Evolutionary conservation across 2,888 invertebrate species (phyloP), one percentile per base, ranked within the genome.

Genomic region (Aphidoletes aphidimyza): DNA sequence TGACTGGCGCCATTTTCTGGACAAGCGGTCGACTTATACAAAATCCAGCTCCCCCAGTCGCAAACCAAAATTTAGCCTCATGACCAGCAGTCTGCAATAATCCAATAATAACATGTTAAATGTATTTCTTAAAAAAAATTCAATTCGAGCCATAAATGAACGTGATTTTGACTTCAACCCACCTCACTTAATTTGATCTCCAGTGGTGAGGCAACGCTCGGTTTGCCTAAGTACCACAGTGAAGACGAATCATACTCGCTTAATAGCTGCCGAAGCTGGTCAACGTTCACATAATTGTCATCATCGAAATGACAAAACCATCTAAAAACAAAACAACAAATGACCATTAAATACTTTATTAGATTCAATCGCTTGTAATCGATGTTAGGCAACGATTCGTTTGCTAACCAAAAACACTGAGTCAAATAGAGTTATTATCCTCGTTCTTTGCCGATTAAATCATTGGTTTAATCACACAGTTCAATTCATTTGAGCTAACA

Each of bases 301-400:
- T 99, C 99, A 90, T 99, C 99, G 89, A 99, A 97, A 91, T 99
- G 98, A 90, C 99, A 99, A 90, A 98, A 98, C 98, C 98, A 99
- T 90, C 97, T 97, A 93, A 85, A 91, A n/a, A n/a, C n/a, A n/a
- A n/a, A n/a, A n/a, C n/a, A n/a, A 91, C 84, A 86, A 86, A 81
- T 22, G 39, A 81, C 8, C 69, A 69, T 69, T 69, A 30, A 69
- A 69, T 69, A 30, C 30, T 69, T 69, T 30, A 69, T 69, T 69
- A 69, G 34, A 69, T 30, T 69, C 34, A 69, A 69, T 69, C 69
- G 11, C 5, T 22, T 26, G 5, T 54, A 69, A 30, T 69, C 30
- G 34, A 3, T 26, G 14, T 69, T 30, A 14, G 3, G 47, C 39
- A 39, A 47, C 17, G 47, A 47, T 17, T 19, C 17, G 9, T 47